Conservation (phyloP, 53 echinoderm and acorn worm genomes). For the Holothuria scabra region DNA sequence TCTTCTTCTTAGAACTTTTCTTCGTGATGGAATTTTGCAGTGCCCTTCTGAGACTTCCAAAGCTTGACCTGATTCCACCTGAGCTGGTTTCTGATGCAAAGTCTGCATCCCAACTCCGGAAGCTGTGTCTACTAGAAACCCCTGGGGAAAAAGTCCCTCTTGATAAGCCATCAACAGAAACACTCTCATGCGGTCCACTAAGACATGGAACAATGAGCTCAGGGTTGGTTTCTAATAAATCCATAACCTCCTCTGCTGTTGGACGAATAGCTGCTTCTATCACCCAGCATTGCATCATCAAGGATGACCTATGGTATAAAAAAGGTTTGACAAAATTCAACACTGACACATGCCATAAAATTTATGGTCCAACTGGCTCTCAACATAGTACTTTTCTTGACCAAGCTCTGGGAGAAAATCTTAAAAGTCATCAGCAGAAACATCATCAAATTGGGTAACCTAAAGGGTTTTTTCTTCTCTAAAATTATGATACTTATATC, state of each 20-base stretch:
- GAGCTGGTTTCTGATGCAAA: constrained; percentile 18
- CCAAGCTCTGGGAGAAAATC: too few species aligned
- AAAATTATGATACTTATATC: too few species aligned
- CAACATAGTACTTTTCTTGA: too few species aligned
- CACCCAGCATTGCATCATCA: constrained; percentile 87
- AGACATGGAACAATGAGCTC: constrained; percentile 81
- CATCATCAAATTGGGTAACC: too few species aligned
- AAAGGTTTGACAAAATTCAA: too few species aligned
- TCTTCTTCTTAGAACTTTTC: background rate
- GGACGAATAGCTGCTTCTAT: constrained; percentile 79
- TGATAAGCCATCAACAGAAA: constrained; percentile 72
- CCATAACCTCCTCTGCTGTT: constrained; percentile 70
- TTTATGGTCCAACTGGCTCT: too few species aligned
- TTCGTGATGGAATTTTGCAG: constrained; percentile 1
- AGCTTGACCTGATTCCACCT: constrained; percentile 8
- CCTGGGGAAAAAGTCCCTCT: background rate
- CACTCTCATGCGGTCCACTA: constrained; percentile 69
- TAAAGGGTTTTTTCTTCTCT: too few species aligned
- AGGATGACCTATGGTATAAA: constrained; percentile 55
- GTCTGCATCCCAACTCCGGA: constrained; percentile 1
- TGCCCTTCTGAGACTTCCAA: constrained; percentile 13
- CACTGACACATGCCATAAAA: too few species aligned
- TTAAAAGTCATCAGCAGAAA: too few species aligned
- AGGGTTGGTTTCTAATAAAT: constrained; percentile 54
- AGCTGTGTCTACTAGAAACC: background rate